Evolutionary conservation across 2,888 invertebrate genomes (phyloP).

Genomic region (Tachystola acroxantha): DNA sequence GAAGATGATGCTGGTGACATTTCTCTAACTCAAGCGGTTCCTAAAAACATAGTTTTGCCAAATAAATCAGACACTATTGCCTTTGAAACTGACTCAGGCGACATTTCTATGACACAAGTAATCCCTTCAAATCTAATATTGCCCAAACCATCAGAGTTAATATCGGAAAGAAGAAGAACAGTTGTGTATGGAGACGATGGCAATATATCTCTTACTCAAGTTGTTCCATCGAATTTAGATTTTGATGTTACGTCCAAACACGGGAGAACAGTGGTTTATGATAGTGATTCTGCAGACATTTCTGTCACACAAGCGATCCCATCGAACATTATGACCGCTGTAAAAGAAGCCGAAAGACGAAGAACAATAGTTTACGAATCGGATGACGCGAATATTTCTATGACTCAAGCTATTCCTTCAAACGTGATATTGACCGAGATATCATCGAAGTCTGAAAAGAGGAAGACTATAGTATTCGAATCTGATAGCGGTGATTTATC

Average conservation of each 20-base stretch:
- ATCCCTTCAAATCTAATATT: conserved; percentile 1
- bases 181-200: conserved; percentile 24
- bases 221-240: conserved; percentile 18
- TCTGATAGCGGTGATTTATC: not conserved
- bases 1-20: conserved; percentile 25
- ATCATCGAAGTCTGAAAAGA: not conserved
- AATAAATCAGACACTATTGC: conserved; percentile 26
- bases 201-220: conserved; percentile 32
- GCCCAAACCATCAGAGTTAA: conserved; percentile 8
- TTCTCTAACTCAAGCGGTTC: conserved; percentile 15
- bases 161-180: conserved; percentile 22
- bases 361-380: conserved; percentile 3
- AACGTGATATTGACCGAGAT: conserved; percentile 13
- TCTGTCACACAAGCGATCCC: conserved; percentile 26
- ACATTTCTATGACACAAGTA: conserved; percentile 3
- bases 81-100: conserved; percentile 18
- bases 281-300: conserved; percentile 19
- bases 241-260: not conserved
- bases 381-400: conserved; percentile 21
- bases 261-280: not conserved
- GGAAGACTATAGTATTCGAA: conserved; percentile 14
- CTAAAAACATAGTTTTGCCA: not conserved
- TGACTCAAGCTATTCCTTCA: conserved; percentile 23
- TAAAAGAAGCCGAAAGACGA: conserved; percentile 4
- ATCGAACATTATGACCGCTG: conserved; percentile 15